phyloP scores from a whole-genome alignment of 2,888 invertebrate species.

The Phaonia tiefii region DNA sequence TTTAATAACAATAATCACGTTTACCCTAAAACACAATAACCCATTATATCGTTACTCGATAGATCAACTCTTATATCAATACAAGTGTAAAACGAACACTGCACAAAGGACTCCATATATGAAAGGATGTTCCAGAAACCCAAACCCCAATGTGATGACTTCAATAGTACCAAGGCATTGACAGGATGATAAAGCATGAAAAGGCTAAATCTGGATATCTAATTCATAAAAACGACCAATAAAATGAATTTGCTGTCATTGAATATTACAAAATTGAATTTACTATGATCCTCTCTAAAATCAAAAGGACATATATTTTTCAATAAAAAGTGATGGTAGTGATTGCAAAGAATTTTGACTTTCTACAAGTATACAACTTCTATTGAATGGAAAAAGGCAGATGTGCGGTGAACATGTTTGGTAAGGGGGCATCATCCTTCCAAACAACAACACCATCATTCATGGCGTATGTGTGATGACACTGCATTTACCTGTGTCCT shows the following conservation, averaged over 20 bases:
- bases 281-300: no score
- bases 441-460: conserved; percentile 29
- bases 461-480: conserved; percentile 9
- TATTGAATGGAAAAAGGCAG: conserved; percentile 42
- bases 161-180: conserved; percentile 73
- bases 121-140: background rate
- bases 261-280: conserved; percentile 19
- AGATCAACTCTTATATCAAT: conserved; percentile 5
- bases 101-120: conserved; percentile 27
- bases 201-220: conserved; percentile 71
- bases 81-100: conserved; percentile 48
- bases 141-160: conserved; percentile 70
- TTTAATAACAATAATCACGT: conserved; percentile 49
- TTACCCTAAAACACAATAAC: conserved; percentile 35
- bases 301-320: conserved; percentile 25
- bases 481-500: conserved; percentile 24
- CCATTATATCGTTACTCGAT: background rate
- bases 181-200: conserved; percentile 78
- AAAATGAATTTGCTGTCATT: conserved; percentile 57
- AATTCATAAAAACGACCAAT: conserved; percentile 48
- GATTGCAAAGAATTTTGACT: conserved; percentile 7
- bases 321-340: conserved; percentile 16
- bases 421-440: background rate
- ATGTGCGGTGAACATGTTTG: conserved; percentile 32
- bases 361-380: background rate